Evolutionary conservation across 2,113 vertebrate genomes (phyloP), one percentile per base, ranked within the genome.

Genomic region (Eubucco bourcierii): DNA sequence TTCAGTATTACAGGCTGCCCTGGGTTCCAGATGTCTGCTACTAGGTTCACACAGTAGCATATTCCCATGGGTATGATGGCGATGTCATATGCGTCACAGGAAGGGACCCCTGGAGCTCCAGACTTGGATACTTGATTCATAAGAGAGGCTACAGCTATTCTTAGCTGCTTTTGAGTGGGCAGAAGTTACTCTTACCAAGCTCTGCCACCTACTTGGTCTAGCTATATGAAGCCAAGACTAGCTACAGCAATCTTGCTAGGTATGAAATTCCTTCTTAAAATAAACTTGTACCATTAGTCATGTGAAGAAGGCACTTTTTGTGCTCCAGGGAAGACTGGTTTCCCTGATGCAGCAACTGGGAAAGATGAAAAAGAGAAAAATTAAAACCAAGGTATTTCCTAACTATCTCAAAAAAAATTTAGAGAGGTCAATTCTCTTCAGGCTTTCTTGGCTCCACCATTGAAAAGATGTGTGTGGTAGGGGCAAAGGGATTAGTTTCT

Each of bases 401-500:
- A 33, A 44, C 67, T 76, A 41, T 41, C 41, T 41, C 67, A 58
- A 37, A 90, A 90, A 15, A 76, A 88, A 72, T 68, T 77, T 88
- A 87, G 44, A 47, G 85, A 93, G 65, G 64, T 88, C 96, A 63
- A 85, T 87, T 89, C 60, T 94, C 44, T 92, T 84, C 68, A 80
- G 52, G 65, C 64, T 74, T 81, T 90, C 50, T 90, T 94, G 88
- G 90, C 91, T 95, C 31, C 70, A 75, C 44, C 3, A 3, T 16
- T 94, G 66, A 80, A 83, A 79, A 82, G 80, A 94, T 91, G 66
- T 93, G 77, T 12, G 7, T 83, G 81, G 83, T 90, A 82, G 66
- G 87, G 85, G 91, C 85, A 96, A 88, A 95, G 71, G 78, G 87
- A 96, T 95, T 95, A 74, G 59, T 93, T 96, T 96, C 85, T 27